phyloP scores from a whole-genome alignment of 2,888 invertebrate genomes.

The Tinea semifulvella region DNA sequence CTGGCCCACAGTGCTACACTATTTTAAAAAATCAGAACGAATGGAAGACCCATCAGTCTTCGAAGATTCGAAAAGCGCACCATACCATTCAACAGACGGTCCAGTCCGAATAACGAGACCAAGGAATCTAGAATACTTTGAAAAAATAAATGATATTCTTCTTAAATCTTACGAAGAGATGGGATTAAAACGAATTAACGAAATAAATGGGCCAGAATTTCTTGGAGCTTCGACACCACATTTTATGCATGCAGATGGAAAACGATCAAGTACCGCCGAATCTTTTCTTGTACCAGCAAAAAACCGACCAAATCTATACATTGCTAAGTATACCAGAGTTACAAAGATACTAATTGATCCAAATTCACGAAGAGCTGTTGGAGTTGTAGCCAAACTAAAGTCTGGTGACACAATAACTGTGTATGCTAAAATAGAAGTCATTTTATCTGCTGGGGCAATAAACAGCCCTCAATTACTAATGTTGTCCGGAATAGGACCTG shows the following conservation, averaged over 20 bases:
- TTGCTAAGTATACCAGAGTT: constrained; percentile 41
- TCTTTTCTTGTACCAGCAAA: constrained; percentile 46
- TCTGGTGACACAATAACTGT: constrained; percentile 32
- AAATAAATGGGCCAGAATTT: constrained; percentile 13
- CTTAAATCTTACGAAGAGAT: constrained; percentile 13
- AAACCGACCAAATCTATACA: constrained; percentile 39
- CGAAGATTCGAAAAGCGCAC: constrained; percentile 29
- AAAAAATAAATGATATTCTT: constrained; percentile 1
- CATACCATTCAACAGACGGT: constrained; percentile 15
- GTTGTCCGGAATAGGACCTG: constrained; percentile 49
- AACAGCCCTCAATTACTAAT: constrained; percentile 47
- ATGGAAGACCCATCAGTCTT: constrained; percentile 45
- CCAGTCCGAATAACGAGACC: constrained; percentile 9
- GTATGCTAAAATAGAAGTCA: constrained; percentile 41
- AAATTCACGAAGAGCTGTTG: constrained; percentile 36
- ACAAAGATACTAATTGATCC: constrained; percentile 31
- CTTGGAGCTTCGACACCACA: constrained; percentile 18
- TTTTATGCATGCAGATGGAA: constrained; percentile 30
- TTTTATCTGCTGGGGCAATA: constrained; percentile 45
- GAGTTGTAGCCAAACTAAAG: constrained; percentile 33
- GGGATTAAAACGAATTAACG: constrained; percentile 13
- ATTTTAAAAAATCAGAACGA: constrained; percentile 52
- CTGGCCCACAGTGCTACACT: constrained; percentile 42
- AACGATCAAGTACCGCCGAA: constrained; percentile 63
- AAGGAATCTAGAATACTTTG: background rate